Evolutionary conservation across 2,888 invertebrate species (phyloP), one percentile per base, ranked within the genome.

Genomic region (Heliconius hortense): DNA sequence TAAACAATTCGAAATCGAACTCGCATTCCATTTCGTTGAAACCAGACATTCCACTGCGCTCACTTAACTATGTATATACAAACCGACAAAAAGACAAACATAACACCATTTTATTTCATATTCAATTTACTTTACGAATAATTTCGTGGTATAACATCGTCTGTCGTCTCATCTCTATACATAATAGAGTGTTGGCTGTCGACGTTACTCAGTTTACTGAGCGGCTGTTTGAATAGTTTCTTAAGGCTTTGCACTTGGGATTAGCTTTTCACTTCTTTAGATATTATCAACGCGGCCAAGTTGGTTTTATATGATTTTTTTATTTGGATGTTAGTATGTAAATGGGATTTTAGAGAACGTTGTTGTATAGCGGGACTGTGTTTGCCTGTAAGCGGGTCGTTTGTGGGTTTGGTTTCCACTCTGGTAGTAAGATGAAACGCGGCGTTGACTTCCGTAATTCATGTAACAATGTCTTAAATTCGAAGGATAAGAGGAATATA

Each of bases 211-310:
- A 67, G 67, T 43, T 68, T 68, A 8, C 56, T 24, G 48, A 53
- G 53, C 31, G 24, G n/a, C 35, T 69, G 53, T 69, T 69, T 69
- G 69, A 56, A 69, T 56, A 69, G 69, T 69, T 56, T 56, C 69
- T 56, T 69, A 35, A 69, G 31, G 56, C 56, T 56, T 53, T 56
- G 31, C 69, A 56, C 31, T 69, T n/a, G 28, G 31, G n/a, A 53
- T 69, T 31, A 69, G 56, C 56, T n/a, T 69, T 69, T 69, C 56
- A 69, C 31, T 28, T 31, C 31, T 68, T 53, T 53, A 53, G 68
- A 56, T 56, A 56, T 56, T 31, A 35, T 69, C 56, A 56, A 56
- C 69, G 56, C 56, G 13, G n/a, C 3, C 35, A 15, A 28, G 7
- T 31, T 24, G 11, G 21, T 21, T 8, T 24, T 66, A n/a, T 8